Conservation (phyloP, 2,113 vertebrate genomes). For the Megaceryle maxima region DNA sequence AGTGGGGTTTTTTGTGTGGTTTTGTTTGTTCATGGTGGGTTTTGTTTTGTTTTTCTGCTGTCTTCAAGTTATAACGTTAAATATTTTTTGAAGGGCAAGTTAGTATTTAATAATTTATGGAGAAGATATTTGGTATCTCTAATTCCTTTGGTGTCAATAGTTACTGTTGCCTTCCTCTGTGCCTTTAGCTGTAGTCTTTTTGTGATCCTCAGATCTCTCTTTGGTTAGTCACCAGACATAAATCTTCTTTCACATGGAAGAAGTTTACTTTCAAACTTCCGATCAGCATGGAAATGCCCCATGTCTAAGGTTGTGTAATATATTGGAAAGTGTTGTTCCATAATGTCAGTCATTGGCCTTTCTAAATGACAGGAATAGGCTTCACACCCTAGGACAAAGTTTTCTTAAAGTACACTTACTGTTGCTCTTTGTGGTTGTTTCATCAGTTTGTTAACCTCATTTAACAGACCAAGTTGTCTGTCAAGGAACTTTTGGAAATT, state of each 20-base stretch:
- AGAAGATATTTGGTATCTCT: not conserved
- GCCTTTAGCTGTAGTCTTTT: not conserved
- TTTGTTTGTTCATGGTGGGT: too few species aligned
- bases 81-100: too few species aligned
- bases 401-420: not conserved
- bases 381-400: not conserved
- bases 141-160: not conserved
- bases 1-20: too few species aligned
- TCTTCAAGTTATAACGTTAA: too few species aligned
- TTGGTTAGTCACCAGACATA: not conserved
- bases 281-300: not conserved
- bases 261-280: not conserved
- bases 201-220: not conserved
- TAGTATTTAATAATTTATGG: not conserved
- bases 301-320: not conserved
- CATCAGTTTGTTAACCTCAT: not conserved
- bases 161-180: not conserved
- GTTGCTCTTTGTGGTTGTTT: not conserved
- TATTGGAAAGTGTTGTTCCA: not conserved
- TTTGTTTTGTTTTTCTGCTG: too few species aligned
- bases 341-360: not conserved
- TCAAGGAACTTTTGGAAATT: not conserved
- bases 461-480: not conserved
- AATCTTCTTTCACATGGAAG: not conserved
- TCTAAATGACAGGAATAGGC: not conserved